Evolutionary conservation across 2,797 vertebrate genomes (phyloP), one percentile per base, ranked within the genome.

Genomic region (Paedocypris micromegethes): DNA sequence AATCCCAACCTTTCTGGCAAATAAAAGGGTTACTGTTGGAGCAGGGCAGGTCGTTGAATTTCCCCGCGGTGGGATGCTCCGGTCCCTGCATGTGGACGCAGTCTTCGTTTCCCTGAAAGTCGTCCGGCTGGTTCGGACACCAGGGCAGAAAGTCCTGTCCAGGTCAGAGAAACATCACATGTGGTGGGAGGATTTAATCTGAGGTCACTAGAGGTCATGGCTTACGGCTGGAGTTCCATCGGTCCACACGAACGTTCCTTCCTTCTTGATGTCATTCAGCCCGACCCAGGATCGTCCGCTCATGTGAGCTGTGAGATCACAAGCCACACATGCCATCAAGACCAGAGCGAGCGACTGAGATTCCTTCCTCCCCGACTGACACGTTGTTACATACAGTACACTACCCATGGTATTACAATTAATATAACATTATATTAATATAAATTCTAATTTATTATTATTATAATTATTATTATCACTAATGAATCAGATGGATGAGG

Each of bases 1-100:
- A 3, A 4, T 55, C 52, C 1, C 55, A 23, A 90, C 90, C 86
- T 87, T 89, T 91, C 78, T 85, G 84, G 81, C 90, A 91, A 79
- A 91, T 78, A 2, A 83, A 91, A 2, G 86, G 82, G 4, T 64
- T 79, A 0, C 83, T 78, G 59, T 59, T 0, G 2, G 81, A 74
- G 74, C 90, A 91, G 51, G 71, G 54, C 5, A 85, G 79, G 41
- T 91, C 90, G 0, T 84, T 87, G 41, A 90, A 37, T 60, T 58
- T 81, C 6, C 89, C 90, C 0, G 89, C 7, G 0, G 82, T n/a
- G 0, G 0, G 0, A 40, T 88, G 77, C 6, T 64, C 81, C 6
- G 73, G 71, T 37, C 87, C 87, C 0, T 55, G 75, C 9, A 91
- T 46, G 9, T 86, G 75, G 0, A 80, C 73, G 7, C 90, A 91